phyloP scores from a whole-genome alignment of 2,797 vertebrate species.

The Podargus strigoides region DNA sequence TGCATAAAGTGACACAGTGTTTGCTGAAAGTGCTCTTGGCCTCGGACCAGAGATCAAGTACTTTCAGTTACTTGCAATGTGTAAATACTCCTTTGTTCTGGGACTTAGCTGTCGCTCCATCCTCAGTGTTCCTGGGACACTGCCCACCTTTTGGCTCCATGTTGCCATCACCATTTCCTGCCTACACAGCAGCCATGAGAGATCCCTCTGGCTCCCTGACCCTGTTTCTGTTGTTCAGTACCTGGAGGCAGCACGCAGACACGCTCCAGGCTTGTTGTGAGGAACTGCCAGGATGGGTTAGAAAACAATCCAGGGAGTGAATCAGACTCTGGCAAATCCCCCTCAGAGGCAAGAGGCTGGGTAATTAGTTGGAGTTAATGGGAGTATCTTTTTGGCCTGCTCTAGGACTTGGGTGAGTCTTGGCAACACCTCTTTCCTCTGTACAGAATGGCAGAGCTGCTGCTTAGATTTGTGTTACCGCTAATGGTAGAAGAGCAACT shows the following conservation, averaged over 20 bases:
- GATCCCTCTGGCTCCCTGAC: background rate
- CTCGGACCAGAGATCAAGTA: background rate
- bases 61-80: background rate
- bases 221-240: background rate
- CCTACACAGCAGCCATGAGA: background rate
- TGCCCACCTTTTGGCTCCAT: background rate
- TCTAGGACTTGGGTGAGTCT: background rate
- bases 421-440: background rate
- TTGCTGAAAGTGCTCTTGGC: background rate
- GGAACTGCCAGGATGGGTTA: background rate
- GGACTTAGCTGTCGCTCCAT: background rate
- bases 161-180: background rate
- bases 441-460: background rate
- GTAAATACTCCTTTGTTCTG: background rate
- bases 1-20: background rate
- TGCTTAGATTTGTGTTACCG: background rate
- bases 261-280: fast-evolving
- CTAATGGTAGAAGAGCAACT: background rate
- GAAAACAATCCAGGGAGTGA: background rate
- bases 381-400: background rate
- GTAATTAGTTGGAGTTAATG: background rate
- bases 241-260: background rate
- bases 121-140: fast-evolving
- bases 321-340: background rate
- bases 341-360: background rate